A percentile compares a stretch with the other conserved stretches of the same genome.
These are phyloP conservation scores for Diabrotica virgifera DNA, from an alignment of 1,140 invertebrate genomes.

Conservation along the genomic window DNA sequence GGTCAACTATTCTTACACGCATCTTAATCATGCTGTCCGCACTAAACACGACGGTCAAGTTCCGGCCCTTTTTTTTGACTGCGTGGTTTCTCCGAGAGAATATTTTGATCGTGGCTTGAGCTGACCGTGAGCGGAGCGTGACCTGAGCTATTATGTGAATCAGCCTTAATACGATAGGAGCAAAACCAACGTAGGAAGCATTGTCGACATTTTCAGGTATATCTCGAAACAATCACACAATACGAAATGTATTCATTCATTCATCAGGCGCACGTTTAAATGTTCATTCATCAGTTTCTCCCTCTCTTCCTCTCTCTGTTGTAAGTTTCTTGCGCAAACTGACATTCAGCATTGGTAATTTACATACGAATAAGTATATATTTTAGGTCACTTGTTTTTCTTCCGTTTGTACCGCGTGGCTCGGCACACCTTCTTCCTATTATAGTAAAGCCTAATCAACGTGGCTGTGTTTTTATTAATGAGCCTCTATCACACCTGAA, in stretches of 20 bases:
- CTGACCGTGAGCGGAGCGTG: no score
- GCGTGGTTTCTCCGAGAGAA: no score
- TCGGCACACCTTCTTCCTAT: constrained; percentile 20
- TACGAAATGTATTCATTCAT: constrained; percentile 6
- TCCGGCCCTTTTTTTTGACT: no score
- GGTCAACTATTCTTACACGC: no score
- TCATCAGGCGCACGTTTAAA: constrained; percentile 5
- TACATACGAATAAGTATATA: constrained; percentile 14
- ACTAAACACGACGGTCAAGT: no score
- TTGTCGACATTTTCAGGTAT: no score
- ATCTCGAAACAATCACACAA: background rate
- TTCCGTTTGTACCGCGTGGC: constrained; percentile 14
- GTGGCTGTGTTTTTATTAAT: constrained; percentile 23
- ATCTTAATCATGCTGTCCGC: no score
- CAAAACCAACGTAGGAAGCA: no score
- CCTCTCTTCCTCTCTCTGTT: constrained; percentile 15
- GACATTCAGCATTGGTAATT: constrained; percentile 17
- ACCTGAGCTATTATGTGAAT: no score
- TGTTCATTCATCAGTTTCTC: constrained; percentile 19
- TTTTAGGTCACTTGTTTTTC: constrained; percentile 25
- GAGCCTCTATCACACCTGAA: constrained; percentile 23
- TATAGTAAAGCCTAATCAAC: constrained; percentile 22
- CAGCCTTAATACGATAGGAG: no score
- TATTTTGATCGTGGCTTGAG: no score
- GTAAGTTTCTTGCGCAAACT: constrained; percentile 18